A percentile compares a stretch with the other conserved stretches of the same genome.
Conservation (phyloP, 2,797 vertebrate genomes). For the Danionella dracula region DNA sequence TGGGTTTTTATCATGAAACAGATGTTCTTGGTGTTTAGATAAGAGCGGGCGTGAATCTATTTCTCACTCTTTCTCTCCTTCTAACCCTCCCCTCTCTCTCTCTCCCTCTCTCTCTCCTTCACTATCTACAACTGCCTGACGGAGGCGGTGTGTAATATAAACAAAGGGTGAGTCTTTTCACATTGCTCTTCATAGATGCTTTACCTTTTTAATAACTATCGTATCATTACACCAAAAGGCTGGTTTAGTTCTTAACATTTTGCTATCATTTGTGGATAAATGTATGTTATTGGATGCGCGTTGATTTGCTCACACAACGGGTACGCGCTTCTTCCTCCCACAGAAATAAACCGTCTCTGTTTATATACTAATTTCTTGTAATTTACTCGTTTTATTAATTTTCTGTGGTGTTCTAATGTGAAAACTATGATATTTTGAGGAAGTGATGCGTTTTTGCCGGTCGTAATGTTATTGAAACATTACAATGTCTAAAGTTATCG, state of each 20-base stretch:
- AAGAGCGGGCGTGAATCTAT: neutral
- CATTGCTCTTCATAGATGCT: neutral
- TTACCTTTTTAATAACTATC: no score
- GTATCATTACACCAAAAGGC: neutral
- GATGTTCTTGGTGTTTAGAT: neutral
- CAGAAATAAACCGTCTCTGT: neutral
- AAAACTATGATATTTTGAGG: neutral
- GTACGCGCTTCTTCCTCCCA: neutral
- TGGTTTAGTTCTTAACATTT: no score
- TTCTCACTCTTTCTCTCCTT: neutral
- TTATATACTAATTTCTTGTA: neutral
- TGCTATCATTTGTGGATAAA: no score
- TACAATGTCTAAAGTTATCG: no score
- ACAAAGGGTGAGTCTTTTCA: conserved; percentile 10
- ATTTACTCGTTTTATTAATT: neutral
- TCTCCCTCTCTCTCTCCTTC: neutral
- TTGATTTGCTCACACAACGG: neutral
- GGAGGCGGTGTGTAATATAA: conserved; percentile 14
- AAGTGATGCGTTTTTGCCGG: neutral
- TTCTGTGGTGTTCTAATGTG: neutral
- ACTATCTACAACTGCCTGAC: neutral
- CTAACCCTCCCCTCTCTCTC: no score
- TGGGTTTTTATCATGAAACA: neutral
- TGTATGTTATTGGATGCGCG: no score
- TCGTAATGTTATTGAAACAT: neutral